These are phyloP conservation scores for Dexiosoma caninum DNA, from an alignment of 2,888 invertebrate genomes.

Conservation along the genomic window DNA sequence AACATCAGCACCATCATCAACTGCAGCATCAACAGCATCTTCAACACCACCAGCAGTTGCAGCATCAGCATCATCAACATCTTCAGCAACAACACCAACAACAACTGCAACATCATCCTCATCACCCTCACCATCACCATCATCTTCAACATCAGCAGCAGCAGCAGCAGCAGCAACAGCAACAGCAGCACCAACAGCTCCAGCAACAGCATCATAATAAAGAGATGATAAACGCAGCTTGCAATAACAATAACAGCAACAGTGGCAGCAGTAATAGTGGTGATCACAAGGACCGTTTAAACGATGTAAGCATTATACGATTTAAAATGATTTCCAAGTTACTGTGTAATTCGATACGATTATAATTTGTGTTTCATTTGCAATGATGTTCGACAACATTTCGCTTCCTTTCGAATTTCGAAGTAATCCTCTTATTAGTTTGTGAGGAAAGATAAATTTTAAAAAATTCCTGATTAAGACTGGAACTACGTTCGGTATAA, in stretches of 20 bases:
- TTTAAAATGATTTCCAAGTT: no score
- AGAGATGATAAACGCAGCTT: slow-evolving; percentile 68
- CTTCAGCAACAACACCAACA: not conserved
- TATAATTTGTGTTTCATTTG: no score
- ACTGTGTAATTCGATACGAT: no score
- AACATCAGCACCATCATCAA: slow-evolving; percentile 40
- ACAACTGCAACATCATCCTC: slow-evolving; percentile 22
- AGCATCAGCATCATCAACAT: slow-evolving; percentile 41
- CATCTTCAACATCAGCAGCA: slow-evolving; percentile 63
- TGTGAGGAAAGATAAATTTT: no score
- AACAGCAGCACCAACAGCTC: slow-evolving; percentile 54
- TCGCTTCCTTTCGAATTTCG: no score
- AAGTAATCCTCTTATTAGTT: no score
- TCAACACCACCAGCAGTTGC: slow-evolving; percentile 42
- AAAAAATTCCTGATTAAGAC: no score
- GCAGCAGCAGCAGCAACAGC: slow-evolving; percentile 40
- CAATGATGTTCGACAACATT: no score
- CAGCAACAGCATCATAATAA: slow-evolving; percentile 69
- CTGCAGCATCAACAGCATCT: slow-evolving; percentile 45
- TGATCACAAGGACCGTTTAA: slow-evolving; percentile 84
- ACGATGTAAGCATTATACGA: slow-evolving; percentile 90
- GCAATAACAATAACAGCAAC: slow-evolving; percentile 83
- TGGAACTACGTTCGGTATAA: no score
- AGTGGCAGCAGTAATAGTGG: slow-evolving; percentile 61
- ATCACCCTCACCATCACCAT: slow-evolving; percentile 65